Evolutionary conservation across 2,888 invertebrate species (phyloP).

Genomic region (Asteroscopus sphinx): DNA sequence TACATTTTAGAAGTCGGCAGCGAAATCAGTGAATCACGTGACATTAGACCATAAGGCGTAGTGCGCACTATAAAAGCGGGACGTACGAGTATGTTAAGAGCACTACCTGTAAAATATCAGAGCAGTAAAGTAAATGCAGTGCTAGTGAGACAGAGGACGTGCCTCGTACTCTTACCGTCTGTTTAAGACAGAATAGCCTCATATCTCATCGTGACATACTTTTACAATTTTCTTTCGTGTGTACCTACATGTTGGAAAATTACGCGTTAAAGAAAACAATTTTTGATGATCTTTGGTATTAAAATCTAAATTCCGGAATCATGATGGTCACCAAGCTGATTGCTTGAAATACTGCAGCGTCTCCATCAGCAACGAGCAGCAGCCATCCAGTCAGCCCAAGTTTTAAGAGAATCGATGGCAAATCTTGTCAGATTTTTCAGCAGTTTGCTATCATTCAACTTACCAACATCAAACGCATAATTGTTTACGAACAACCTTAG

Average conservation of each 20-base stretch:
- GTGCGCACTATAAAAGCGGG: constrained; percentile 85
- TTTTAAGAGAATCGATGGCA: too few relatives aligned
- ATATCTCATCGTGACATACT: constrained; percentile 59
- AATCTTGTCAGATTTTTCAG: too few relatives aligned
- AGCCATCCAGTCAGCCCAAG: too few relatives aligned
- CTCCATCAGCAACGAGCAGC: too few relatives aligned
- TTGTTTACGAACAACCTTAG: too few relatives aligned
- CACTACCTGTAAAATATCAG: constrained; percentile 89
- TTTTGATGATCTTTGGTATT: background rate
- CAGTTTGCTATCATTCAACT: too few relatives aligned
- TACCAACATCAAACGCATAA: too few relatives aligned
- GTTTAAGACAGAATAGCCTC: constrained; percentile 61
- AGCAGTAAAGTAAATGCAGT: constrained; percentile 89
- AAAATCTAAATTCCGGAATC: too few relatives aligned
- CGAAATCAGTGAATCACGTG: constrained; percentile 83
- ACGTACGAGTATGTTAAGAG: constrained; percentile 84
- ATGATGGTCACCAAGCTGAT: too few relatives aligned
- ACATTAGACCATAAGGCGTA: constrained; percentile 86
- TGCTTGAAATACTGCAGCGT: too few relatives aligned
- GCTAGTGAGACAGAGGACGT: constrained; percentile 79
- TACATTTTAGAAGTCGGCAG: constrained; percentile 46
- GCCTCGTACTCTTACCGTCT: constrained; percentile 69
- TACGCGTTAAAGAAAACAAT: background rate
- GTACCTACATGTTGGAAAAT: constrained; percentile 7
- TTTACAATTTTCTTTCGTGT: constrained; percentile 43